Evolutionary conservation across 2,113 vertebrate genomes (phyloP), one percentile per base, ranked within the genome.

Genomic region (Anguilla japonica): DNA sequence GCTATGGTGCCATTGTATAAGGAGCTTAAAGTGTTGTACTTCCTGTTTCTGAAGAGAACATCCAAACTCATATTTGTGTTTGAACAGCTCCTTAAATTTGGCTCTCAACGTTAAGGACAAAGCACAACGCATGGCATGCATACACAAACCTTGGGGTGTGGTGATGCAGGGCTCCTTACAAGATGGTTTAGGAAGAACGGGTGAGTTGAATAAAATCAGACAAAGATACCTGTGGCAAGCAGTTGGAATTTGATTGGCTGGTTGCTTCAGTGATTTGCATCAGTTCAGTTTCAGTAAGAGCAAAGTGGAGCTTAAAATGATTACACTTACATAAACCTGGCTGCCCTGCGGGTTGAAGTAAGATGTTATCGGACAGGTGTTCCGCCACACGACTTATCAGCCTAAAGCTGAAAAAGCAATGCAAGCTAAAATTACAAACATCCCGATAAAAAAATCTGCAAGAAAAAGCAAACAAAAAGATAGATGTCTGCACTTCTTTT

Each of bases 301-400:
- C 39, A 81, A 88, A 93, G 90, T 56, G 93, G 93, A 89, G 88
- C 89, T 93, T 91, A 88, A 91, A 94, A 92, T 91, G 92, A 94
- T 94, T 92, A 92, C 84, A 91, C 87, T 89, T 92, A 92, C 93
- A 93, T 93, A 94, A 94, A 92, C 85, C 87, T 86, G 67, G 90
- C 71, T 82, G 93, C 91, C 88, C 90, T 87, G 82, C 84, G 91
- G 93, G 95, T 93, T 89, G 91, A 91, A 93, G 89, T 89, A 84
- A 94, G 90, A 94, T 94, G 92, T 1, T 90, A 93, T 94, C 94
- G 91, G 91, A 87, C 90, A 95, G 95, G 94, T 95, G 95, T 91
- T 93, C 93, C 89, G 81, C 50, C 82, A 89, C 87, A 89, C 93
- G 90, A 91, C 91, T 89, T 89, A 87, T 87, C 87, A 60, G 16